Percentiles rank a stretch among this genome's conserved stretches.
Evolutionary conservation across 2,113 vertebrate genomes (phyloP).

Genomic region (Narcine bancroftii): DNA sequence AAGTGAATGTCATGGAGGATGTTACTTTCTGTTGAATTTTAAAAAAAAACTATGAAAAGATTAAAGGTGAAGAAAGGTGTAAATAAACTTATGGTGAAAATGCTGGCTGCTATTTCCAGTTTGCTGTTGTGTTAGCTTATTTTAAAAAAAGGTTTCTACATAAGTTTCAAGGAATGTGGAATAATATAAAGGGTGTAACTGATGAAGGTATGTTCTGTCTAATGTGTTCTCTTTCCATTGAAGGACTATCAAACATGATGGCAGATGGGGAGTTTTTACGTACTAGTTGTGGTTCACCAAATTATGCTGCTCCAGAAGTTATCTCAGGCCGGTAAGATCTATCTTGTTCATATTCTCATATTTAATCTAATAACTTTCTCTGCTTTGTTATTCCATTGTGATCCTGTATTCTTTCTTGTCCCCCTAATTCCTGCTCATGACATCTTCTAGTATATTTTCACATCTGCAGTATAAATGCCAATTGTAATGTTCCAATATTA

Average conservation of each 20-base stretch:
- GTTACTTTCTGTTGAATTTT: neutral
- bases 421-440: neutral
- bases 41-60: neutral
- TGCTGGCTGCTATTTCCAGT: neutral
- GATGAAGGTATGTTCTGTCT: too few relatives aligned
- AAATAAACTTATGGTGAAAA: neutral
- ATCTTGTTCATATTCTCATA: neutral
- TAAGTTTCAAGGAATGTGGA: neutral
- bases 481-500: neutral
- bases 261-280: slow-evolving; percentile 94
- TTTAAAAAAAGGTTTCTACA: neutral
- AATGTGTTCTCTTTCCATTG: slow-evolving; percentile 42
- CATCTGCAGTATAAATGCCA: neutral
- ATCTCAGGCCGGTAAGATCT: slow-evolving; percentile 87
- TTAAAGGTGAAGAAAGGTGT: neutral
- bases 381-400: neutral
- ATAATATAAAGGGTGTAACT: neutral
- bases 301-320: slow-evolving; percentile 96
- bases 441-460: neutral
- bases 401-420: neutral
- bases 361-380: neutral
- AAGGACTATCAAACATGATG: slow-evolving; percentile 98
- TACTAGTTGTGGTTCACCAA: slow-evolving; percentile 95
- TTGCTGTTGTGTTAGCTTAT: neutral
- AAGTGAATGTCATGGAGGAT: neutral